Conservation (phyloP, 2,113 vertebrate species). For the Tetraodon nigroviridis region DNA sequence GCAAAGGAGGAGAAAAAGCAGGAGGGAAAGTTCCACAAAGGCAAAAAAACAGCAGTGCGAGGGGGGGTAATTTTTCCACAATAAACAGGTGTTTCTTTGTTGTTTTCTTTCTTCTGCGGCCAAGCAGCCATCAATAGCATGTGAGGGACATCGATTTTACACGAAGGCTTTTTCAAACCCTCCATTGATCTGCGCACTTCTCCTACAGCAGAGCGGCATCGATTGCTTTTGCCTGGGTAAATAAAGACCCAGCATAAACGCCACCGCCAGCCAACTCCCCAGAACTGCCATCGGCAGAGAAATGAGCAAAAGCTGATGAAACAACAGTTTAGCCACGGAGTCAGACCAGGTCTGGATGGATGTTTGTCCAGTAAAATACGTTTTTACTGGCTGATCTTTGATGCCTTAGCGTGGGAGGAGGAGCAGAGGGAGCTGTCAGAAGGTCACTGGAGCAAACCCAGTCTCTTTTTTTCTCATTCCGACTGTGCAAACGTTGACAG, state of each 20-base stretch:
- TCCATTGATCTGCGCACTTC: conserved; percentile 72
- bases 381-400: conserved; percentile 12
- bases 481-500: background rate
- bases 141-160: conserved; percentile 70
- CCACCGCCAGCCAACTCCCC: conserved; percentile 18
- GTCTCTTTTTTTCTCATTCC: background rate
- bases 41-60: conserved; percentile 20
- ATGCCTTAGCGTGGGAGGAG: background rate
- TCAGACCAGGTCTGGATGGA: conserved; percentile 17
- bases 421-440: background rate
- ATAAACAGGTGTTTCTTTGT: conserved; percentile 61
- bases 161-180: conserved; percentile 68
- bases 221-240: conserved; percentile 69
- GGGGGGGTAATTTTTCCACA: conserved; percentile 45
- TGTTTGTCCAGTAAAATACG: conserved; percentile 14
- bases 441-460: background rate
- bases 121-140: conserved; percentile 68
- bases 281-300: conserved; percentile 44
- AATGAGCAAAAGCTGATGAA: conserved; percentile 39
- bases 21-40: conserved; percentile 25
- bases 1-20: conserved; percentile 10
- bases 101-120: conserved; percentile 58
- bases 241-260: conserved; percentile 66
- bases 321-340: conserved; percentile 30
- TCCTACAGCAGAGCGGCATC: conserved; percentile 59